These are phyloP conservation scores for Cirrhinus molitorella DNA, from an alignment of 2,797 vertebrate genomes.

Conservation along the genomic window DNA sequence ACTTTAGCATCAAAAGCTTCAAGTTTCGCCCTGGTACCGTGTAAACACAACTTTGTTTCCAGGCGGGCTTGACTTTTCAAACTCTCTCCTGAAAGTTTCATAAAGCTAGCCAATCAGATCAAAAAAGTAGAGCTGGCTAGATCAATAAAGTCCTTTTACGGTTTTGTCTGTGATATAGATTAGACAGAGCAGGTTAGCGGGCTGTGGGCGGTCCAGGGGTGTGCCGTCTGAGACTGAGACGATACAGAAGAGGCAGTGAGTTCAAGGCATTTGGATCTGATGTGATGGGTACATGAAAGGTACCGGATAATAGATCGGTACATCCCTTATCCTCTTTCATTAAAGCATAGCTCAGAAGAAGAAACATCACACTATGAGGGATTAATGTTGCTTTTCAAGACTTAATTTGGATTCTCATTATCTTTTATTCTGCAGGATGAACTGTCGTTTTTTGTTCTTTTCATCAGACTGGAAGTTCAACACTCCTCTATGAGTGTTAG, in stretches of 20 bases:
- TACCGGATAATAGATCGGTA: conserved; percentile 13
- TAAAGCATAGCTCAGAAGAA: conserved; percentile 3
- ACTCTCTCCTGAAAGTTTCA: not conserved
- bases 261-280: not conserved
- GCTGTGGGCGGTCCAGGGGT: not conserved
- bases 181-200: not conserved
- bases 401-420: conserved; percentile 51
- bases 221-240: not conserved
- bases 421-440: conserved; percentile 40
- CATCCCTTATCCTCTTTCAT: conserved; percentile 21
- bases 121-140: not conserved
- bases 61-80: not conserved
- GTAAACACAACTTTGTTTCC: not conserved
- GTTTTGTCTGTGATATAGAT: not conserved
- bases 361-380: conserved; percentile 36
- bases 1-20: not conserved
- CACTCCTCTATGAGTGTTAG: not conserved
- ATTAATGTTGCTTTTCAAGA: conserved; percentile 42
- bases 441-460: conserved; percentile 10
- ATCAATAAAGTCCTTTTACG: not conserved
- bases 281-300: conserved; percentile 35
- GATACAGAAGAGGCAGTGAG: not conserved
- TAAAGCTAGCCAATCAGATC: conserved; percentile 11
- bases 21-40: not conserved
- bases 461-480: conserved; percentile 27